Evolutionary conservation across 2,113 vertebrate species (phyloP).

Genomic region (Daubentonia madagascariensis): DNA sequence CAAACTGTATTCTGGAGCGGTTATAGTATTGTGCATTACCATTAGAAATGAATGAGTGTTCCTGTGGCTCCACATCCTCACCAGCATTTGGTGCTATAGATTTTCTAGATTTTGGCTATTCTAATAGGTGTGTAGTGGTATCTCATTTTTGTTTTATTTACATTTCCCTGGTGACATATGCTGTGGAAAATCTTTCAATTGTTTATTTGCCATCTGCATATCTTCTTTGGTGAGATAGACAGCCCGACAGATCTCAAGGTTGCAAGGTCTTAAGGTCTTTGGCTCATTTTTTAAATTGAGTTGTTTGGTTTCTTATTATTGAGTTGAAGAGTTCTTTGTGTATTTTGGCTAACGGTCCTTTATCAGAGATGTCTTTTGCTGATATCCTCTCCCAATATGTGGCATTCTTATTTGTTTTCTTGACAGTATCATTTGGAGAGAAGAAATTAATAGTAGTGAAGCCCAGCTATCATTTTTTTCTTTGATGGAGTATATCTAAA

Average conservation of each 20-base stretch:
- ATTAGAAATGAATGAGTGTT: not conserved
- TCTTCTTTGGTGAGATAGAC: no score
- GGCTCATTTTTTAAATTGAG: no score
- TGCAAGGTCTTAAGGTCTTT: no score
- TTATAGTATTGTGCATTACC: not conserved
- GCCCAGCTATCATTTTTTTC: not conserved
- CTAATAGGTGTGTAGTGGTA: not conserved
- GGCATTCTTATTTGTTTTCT: not conserved
- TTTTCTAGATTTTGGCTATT: not conserved
- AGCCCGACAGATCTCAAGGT: no score
- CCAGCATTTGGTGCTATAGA: not conserved
- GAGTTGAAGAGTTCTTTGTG: no score
- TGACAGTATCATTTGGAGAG: not conserved
- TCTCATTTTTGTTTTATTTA: not conserved
- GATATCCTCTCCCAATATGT: not conserved
- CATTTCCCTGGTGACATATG: not conserved
- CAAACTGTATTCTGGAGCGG: not conserved
- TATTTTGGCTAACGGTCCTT: no score
- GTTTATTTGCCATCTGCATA: not conserved
- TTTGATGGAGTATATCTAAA: not conserved
- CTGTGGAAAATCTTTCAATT: not conserved
- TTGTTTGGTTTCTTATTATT: no score
- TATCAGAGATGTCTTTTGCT: not conserved
- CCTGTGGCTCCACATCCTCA: not conserved
- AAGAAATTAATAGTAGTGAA: not conserved